These are phyloP conservation scores for Terebella lapidaria DNA, from an alignment of 2,888 invertebrate species.

Conservation along the genomic window DNA sequence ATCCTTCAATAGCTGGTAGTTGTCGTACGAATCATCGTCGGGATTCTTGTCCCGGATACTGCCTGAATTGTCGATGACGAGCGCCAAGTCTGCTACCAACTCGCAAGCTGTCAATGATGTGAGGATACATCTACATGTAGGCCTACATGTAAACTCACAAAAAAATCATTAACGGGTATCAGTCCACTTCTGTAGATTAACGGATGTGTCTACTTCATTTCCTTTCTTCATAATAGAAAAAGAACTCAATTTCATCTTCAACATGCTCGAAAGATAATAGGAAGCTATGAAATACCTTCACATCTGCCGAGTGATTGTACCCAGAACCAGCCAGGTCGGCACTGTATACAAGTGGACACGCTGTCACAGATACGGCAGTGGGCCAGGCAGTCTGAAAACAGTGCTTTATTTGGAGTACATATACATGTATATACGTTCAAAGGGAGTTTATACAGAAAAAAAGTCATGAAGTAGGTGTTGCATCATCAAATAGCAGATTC, in stretches of 20 bases:
- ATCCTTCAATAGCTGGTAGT: slow-evolving; percentile 13
- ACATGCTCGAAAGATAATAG: no score
- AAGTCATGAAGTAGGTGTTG: no score
- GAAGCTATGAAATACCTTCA: slow-evolving; percentile 2
- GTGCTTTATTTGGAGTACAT: no score
- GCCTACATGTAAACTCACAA: background rate
- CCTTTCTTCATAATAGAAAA: no score
- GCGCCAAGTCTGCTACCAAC: slow-evolving; percentile 10
- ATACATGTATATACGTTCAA: no score
- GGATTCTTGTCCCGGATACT: slow-evolving; percentile 19
- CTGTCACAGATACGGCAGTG: slow-evolving; percentile 4
- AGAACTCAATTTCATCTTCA: no score
- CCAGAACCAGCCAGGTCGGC: slow-evolving; percentile 12
- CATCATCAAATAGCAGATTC: no score
- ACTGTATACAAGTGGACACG: background rate
- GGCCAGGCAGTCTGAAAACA: slow-evolving; percentile 6
- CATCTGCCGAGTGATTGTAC: background rate
- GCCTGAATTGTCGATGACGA: slow-evolving; percentile 19
- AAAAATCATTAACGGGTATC: background rate
- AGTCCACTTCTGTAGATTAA: no score
- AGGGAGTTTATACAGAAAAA: no score
- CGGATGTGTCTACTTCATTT: no score
- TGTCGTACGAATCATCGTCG: slow-evolving; percentile 7
- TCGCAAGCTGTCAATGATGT: slow-evolving; percentile 16
- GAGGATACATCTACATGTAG: background rate